phyloP scores from a whole-genome alignment of 1,140 invertebrate genomes.

The Microplitis demolitor region DNA sequence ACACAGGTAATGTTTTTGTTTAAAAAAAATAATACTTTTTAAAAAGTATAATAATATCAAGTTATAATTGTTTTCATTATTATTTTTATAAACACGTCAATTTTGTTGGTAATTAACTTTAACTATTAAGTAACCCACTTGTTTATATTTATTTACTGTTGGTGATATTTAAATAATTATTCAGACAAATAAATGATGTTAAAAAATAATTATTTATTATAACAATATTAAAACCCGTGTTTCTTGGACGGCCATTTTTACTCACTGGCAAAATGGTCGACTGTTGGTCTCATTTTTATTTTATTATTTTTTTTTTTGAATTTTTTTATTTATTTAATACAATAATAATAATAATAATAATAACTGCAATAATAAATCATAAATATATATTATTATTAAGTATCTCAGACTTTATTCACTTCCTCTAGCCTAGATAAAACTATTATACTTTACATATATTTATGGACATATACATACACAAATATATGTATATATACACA shows the following conservation, averaged over 20 bases:
- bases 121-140: background rate
- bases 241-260: constrained; percentile 32
- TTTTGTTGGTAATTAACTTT: background rate
- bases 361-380: no score
- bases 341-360: no score
- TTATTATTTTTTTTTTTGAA: constrained; percentile 13
- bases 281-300: constrained; percentile 8
- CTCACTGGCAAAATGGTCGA: constrained; percentile 24
- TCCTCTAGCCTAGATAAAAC: no score
- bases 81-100: background rate
- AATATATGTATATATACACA: no score
- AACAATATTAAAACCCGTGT: constrained; percentile 27
- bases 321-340: background rate
- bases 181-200: background rate
- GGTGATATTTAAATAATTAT: background rate
- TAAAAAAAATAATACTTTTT: no score
- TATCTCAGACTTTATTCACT: no score
- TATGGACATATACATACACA: no score
- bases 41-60: no score
- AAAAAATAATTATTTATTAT: constrained; percentile 2
- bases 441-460: no score
- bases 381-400: no score
- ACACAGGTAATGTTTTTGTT: no score
- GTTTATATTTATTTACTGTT: background rate
- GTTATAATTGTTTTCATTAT: background rate